Evolutionary conservation across 2,888 invertebrate species (phyloP), one percentile per base, ranked within the genome.

Genomic region (Campopleginae sp.): DNA sequence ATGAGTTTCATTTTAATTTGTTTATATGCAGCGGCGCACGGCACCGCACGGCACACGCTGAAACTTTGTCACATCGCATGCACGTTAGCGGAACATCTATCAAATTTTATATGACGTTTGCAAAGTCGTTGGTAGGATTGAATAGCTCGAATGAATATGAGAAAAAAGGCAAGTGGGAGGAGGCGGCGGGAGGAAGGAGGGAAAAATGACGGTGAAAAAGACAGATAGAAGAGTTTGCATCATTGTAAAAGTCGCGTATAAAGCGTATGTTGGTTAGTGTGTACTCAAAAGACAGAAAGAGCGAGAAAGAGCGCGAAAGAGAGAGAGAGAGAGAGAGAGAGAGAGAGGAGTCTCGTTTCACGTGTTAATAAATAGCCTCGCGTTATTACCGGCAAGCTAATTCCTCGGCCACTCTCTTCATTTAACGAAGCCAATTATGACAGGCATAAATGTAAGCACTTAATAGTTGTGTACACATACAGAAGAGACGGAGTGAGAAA

Each of bases 341-440:
- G 68, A 61, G 58, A 48, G 42, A 48, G 78, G 66, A 86, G 88
- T 90, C 89, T 90, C 87, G 90, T 92, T 93, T 92, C 91, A 91
- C 90, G 92, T 92, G 93, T 93, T 93, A 93, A 93, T 92, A 93
- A 93, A 93, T 92, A 92, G 93, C 91, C 91, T 80, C 82, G 86
- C 88, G 91, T 93, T 93, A 93, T 93, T 93, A 92, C 92, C 90
- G 88, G 88, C 92, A 91, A 93, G 92, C 92, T 93, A 93, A 93
- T 92, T 93, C 90, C 91, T 92, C 91, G 88, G 90, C 90, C 91
- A 92, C 92, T 93, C 92, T 92, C 92, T 91, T 91, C 92, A 90
- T 93, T 93, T 92, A 92, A 93, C 92, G 91, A 91, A 93, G 92
- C 91, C 92, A 92, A 93, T 93, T 93, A 93, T 92, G 93, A 92